Base-by-base conservation (phyloP, 2,797 vertebrate genomes). In the Sternarchorhynchus goeldii region DNA sequence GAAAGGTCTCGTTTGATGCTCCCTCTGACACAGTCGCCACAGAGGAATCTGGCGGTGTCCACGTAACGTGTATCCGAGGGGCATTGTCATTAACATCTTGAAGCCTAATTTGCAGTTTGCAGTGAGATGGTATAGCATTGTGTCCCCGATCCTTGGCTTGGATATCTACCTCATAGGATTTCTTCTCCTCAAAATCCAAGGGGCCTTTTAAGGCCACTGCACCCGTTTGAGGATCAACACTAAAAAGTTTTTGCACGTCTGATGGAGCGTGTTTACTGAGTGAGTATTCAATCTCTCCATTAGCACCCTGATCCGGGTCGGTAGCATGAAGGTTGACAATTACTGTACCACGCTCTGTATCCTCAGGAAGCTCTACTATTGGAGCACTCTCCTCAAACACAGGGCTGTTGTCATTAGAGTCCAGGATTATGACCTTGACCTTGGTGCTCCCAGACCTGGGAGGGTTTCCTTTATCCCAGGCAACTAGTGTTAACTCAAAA, bases 361-460 rank as follows among this genome's bases (percentile, higher is more conserved):
- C 93, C 88, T 99, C 96, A 18, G 71, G 25, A 6, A 99, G 90
- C 81, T 95, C 94, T 8, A 96, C 89, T 0, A 80, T 90, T 67
- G 95, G 86, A 0, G 90, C 92, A 80, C 88, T 94, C 76, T 96
- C 92, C 56, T 94, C 93, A 88, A 98, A 98, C 4, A 88, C 41
- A 0, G 96, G 97, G 70, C 95, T 98, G 81, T 98, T 97, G 81
- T 98, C 96, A 0, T 98, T 98, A 50, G 96, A 97, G 86, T 99
- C 96, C 0, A 95, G 87, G 64, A 98, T 93, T 0, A 90, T 94
- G 71, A 99, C 92, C 74, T 88, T 93, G 39, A 99, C 86, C 80
- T 94, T 87, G 34, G 94, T 93, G 1, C 93, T 96, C 18, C 96
- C 96, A 57, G 96, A 96, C 82, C 90, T 94, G 0, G 94, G 95